Evolutionary conservation across 2,888 invertebrate genomes (phyloP), one percentile per base, ranked within the genome.

Genomic region (Plagodis dolabraria): DNA sequence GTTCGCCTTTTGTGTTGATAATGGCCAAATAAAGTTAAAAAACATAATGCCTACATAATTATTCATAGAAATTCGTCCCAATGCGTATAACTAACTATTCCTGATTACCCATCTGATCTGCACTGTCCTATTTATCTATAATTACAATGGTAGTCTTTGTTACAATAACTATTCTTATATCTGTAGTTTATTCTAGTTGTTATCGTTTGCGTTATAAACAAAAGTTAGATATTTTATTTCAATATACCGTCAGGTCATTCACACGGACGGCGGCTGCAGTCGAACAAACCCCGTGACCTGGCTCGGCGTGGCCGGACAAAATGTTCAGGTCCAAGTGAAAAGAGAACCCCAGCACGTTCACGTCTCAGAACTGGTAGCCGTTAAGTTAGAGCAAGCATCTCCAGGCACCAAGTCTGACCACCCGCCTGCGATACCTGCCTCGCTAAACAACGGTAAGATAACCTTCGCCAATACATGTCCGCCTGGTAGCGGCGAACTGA

Each of bases 241-340:
- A 9, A 2, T 12, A 44, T 8, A 10, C 6, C 6, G 7, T 40
- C 64, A 92, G 92, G 79, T 91, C n/a, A 80, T 90, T 57, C 92
- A 91, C 73, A 77, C 92, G 36, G 94, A 94, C 69, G 93, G 94
- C 56, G 95, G 96, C 1, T 96, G 96, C 81, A 95, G 95, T 79
- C 90, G 96, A 48, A 96, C 96, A 8, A 94, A 95, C 80, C 95
- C 96, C 5, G 94, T 95, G 61, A 94, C 95, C 58, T 95, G 95
- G 95, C 82, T 85, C 12, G 92, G 91, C 11, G 83, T 90, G 60
- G 82, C 87, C 6, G 91, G 90, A 49, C 85, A 89, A 75, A 89
- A 89, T 74, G 89, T 93, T 34, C 93, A 89, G 63, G 93, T 94
- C 52, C 93, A 94, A 72, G 94, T 96, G 58, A 96, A 96, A 80